These are phyloP conservation scores for Sesia bembeciformis DNA, from an alignment of 2,888 invertebrate species.

Conservation along the genomic window DNA sequence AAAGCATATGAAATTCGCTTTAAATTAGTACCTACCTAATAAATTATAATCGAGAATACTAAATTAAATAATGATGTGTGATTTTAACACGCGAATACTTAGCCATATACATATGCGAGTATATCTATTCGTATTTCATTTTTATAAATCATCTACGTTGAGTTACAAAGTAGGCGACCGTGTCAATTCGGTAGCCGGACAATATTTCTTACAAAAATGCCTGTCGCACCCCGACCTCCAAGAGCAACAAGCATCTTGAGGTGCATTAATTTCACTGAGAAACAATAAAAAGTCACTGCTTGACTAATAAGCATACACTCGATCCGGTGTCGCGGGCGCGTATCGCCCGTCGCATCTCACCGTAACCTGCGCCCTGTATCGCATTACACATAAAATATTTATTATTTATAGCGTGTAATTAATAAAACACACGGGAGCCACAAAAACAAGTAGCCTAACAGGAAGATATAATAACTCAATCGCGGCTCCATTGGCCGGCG, in stretches of 20 bases:
- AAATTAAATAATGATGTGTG: no score
- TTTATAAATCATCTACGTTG: no score
- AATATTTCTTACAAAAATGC: constrained; percentile 18
- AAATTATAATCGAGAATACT: no score
- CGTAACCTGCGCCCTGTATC: constrained; percentile 50
- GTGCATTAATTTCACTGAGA: constrained; percentile 42
- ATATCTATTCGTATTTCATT: no score
- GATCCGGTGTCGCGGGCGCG: constrained; percentile 33
- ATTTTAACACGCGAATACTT: no score
- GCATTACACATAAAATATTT: constrained; percentile 71
- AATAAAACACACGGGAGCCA: constrained; percentile 69
- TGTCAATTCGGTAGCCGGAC: constrained; percentile 37
- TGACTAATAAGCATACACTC: constrained; percentile 60
- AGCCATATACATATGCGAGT: no score
- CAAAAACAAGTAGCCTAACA: constrained; percentile 72
- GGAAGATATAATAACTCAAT: constrained; percentile 75
- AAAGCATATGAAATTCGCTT: no score
- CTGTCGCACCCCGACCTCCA: constrained; percentile 10
- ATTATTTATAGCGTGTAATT: constrained; percentile 71
- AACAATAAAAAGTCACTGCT: constrained; percentile 55
- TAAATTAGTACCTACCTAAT: no score
- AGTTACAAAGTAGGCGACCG: constrained; percentile 19
- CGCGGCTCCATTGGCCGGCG: constrained; percentile 49
- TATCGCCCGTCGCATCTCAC: constrained; percentile 55
- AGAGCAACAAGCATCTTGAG: constrained; percentile 23